Percentiles rank a stretch among this genome's conserved stretches.
Evolutionary conservation across 2,888 invertebrate species (phyloP).

Genomic region (Calameuta filiformis): DNA sequence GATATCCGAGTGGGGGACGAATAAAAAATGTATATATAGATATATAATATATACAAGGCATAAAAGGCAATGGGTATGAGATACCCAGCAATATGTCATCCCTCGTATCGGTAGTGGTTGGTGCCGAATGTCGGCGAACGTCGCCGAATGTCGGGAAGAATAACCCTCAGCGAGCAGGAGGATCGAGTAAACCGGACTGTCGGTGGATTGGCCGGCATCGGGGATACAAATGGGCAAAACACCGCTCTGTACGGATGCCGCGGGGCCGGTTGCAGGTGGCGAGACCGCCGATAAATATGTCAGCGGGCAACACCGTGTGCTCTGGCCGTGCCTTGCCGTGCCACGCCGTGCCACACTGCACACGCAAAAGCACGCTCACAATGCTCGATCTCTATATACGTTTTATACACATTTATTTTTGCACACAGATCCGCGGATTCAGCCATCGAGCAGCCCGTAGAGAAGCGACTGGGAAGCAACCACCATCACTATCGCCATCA

Average conservation of each 20-base stretch:
- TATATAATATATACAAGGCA: neutral
- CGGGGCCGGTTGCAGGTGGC: conserved; percentile 61
- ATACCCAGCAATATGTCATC: conserved; percentile 41
- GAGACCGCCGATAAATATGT: conserved; percentile 65
- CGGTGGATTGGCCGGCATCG: conserved; percentile 35
- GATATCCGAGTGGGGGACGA: neutral
- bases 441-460: neutral
- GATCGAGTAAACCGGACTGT: conserved; percentile 48
- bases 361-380: neutral
- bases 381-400: neutral
- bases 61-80: neutral
- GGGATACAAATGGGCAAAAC: conserved; percentile 54
- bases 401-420: neutral
- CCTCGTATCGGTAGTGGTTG: conserved; percentile 24
- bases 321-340: neutral
- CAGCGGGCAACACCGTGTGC: conserved; percentile 59
- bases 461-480: conserved; percentile 27
- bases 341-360: neutral
- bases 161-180: conserved; percentile 22
- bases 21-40: neutral
- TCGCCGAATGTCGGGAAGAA: conserved; percentile 19
- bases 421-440: neutral
- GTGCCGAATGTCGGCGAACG: conserved; percentile 2
- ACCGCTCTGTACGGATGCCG: conserved; percentile 57
- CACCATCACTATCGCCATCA: conserved; percentile 10